A percentile compares a stretch with the other conserved stretches of the same genome.
These are phyloP conservation scores for Melanerpes aurifrons DNA, from an alignment of 2,113 vertebrate species.

Conservation along the genomic window DNA sequence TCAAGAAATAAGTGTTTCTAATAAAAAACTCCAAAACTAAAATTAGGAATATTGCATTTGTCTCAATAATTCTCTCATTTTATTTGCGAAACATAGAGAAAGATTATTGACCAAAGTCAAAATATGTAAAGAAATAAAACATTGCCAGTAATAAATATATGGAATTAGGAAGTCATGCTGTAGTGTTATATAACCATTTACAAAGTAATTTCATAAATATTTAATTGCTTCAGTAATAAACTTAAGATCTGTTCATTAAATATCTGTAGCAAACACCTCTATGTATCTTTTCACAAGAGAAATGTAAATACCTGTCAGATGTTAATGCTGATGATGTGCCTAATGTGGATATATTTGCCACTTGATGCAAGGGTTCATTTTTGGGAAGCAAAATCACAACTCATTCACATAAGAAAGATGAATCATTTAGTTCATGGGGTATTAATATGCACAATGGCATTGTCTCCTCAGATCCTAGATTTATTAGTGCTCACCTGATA, in stretches of 20 bases:
- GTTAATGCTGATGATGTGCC: not conserved
- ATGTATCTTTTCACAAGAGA: not conserved
- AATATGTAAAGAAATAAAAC: not conserved
- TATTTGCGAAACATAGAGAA: not conserved
- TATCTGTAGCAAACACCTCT: not conserved
- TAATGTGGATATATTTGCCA: not conserved
- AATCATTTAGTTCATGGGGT: not conserved
- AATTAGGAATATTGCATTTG: not conserved
- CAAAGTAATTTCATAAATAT: not conserved
- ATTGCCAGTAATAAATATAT: not conserved
- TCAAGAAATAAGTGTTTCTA: not conserved
- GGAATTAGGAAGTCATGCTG: not conserved
- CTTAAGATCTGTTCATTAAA: not conserved
- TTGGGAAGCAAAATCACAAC: not conserved
- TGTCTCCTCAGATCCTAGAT: constrained; percentile 88
- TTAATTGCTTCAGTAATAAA: not conserved
- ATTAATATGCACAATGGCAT: not conserved
- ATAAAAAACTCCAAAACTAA: not conserved
- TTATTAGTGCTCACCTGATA: constrained; percentile 90
- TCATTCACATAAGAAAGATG: not conserved
- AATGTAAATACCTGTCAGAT: not conserved
- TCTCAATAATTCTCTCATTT: not conserved
- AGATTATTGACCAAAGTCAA: not conserved
- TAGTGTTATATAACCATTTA: not conserved
- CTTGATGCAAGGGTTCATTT: not conserved